phyloP scores from a whole-genome alignment of 2,888 invertebrate genomes.

The Pandemis cinnamomeana region DNA sequence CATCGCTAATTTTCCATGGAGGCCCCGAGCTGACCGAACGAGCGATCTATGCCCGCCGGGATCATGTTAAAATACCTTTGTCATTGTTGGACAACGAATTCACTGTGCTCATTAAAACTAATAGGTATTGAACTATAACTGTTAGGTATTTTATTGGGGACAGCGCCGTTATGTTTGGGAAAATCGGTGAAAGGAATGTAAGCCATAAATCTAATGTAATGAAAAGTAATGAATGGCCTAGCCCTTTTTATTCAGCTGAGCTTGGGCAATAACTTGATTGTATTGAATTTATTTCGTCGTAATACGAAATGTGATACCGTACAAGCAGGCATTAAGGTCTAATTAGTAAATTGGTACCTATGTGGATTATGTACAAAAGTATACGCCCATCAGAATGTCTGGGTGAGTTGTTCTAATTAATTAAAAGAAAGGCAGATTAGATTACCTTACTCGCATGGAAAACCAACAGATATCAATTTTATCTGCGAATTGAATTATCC shows the following conservation, averaged over 20 bases:
- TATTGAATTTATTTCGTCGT: constrained; percentile 14
- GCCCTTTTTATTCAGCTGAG: constrained; percentile 11
- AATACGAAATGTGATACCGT: constrained; percentile 1
- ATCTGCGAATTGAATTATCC: neutral
- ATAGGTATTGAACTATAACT: constrained; percentile 42
- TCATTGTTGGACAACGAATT: constrained; percentile 54
- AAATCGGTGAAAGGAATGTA: constrained; percentile 22
- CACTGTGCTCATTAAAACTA: constrained; percentile 57
- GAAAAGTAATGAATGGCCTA: constrained; percentile 19
- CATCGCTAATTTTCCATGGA: constrained; percentile 80
- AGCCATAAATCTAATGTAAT: constrained; percentile 24
- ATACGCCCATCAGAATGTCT: neutral
- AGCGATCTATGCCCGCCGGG: constrained; percentile 59
- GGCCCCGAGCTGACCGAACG: constrained; percentile 66
- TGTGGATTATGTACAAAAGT: neutral
- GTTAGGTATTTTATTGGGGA: constrained; percentile 37
- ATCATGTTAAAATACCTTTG: constrained; percentile 51
- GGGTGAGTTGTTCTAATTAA: neutral
- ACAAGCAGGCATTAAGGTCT: neutral
- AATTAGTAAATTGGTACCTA: constrained; percentile 14
- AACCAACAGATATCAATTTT: neutral
- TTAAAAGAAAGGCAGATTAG: neutral
- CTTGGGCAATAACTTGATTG: neutral
- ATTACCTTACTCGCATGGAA: neutral
- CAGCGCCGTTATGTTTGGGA: constrained; percentile 36